Percentiles rank a stretch among this genome's conserved stretches.
Conservation (phyloP, 2,113 vertebrate species). For the Athene noctua region DNA sequence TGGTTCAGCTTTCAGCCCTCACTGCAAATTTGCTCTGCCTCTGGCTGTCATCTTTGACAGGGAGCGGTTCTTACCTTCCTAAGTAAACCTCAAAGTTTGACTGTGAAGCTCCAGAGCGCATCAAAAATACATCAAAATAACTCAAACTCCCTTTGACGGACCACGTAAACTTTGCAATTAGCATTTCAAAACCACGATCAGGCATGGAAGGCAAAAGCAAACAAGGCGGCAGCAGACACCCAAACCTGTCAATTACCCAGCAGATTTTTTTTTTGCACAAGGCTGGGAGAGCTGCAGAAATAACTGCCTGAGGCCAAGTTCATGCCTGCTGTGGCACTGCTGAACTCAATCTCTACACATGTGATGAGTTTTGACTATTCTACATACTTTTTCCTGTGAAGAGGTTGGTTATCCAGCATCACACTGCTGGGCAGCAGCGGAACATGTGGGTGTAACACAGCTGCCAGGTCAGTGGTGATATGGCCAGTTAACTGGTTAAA, state of each 20-base stretch:
- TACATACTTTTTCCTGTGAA: accelerated
- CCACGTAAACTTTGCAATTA: conserved; percentile 41
- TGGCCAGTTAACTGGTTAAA: background rate
- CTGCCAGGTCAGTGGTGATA: background rate
- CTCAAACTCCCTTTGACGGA: conserved; percentile 15
- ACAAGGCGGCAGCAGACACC: background rate
- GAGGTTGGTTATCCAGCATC: background rate
- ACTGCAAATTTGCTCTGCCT: background rate
- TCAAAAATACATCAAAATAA: conserved; percentile 64
- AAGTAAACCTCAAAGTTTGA: conserved; percentile 14
- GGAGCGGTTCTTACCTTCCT: background rate
- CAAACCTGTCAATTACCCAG: conserved; percentile 31
- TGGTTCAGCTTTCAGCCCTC: background rate
- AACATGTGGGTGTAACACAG: accelerated
- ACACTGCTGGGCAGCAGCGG: accelerated
- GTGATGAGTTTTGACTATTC: background rate
- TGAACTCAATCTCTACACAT: background rate
- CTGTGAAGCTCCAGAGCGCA: background rate
- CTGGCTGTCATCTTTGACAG: background rate
- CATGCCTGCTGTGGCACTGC: background rate
- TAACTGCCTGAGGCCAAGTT: background rate
- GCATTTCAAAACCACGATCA: conserved; percentile 46
- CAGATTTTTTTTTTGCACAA: background rate
- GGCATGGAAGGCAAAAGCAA: conserved; percentile 22
- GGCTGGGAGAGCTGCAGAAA: background rate